phyloP scores from a whole-genome alignment of 2,888 invertebrate genomes.

The Agrochola litura region DNA sequence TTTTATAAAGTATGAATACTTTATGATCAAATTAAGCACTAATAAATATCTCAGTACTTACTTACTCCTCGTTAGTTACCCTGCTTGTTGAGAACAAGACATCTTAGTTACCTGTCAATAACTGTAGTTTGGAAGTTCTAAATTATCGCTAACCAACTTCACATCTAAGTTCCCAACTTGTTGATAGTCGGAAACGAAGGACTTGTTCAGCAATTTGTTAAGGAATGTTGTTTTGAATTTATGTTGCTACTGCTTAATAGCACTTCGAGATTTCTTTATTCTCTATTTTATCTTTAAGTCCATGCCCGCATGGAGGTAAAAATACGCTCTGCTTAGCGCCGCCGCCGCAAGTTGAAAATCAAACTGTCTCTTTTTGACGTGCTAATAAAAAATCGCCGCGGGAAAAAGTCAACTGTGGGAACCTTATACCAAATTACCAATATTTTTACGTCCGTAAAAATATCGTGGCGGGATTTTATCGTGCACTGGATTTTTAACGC shows the following conservation, averaged over 20 bases:
- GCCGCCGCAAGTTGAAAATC: too few relatives aligned
- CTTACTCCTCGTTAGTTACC: neutral
- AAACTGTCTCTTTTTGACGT: too few relatives aligned
- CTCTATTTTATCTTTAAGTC: too few relatives aligned
- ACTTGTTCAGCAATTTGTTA: neutral
- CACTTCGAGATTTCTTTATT: neutral
- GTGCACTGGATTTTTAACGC: too few relatives aligned
- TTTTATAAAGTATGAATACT: too few relatives aligned
- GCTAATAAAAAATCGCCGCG: too few relatives aligned
- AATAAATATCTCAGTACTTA: neutral
- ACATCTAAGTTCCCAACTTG: slow-evolving; percentile 29
- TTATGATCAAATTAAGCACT: neutral
- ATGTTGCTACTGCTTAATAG: neutral
- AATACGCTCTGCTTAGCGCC: too few relatives aligned
- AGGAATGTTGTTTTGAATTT: neutral
- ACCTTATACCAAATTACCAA: too few relatives aligned
- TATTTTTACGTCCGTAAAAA: too few relatives aligned
- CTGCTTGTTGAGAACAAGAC: slow-evolving; percentile 33
- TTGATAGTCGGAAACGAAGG: slow-evolving; percentile 27
- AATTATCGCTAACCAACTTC: slow-evolving; percentile 52
- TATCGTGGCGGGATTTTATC: too few relatives aligned
- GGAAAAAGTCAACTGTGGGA: too few relatives aligned
- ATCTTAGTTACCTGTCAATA: slow-evolving; percentile 53
- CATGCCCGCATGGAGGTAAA: too few relatives aligned
- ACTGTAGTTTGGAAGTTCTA: slow-evolving; percentile 39